Base-by-base conservation (phyloP, 2,113 vertebrate species). In the Ovibos moschatus region DNA sequence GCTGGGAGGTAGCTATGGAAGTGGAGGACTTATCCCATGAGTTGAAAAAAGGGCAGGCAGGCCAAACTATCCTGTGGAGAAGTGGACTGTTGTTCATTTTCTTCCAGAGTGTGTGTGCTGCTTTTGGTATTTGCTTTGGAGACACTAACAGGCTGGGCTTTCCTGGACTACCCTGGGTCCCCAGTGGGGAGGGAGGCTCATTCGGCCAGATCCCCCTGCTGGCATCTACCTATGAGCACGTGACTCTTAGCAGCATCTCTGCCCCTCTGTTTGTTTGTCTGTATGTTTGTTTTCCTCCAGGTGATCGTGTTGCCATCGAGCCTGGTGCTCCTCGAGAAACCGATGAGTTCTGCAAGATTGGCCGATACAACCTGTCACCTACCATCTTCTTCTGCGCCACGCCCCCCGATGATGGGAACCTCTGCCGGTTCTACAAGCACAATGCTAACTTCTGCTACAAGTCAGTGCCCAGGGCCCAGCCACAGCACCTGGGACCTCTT, bases 341-440 rank as follows among this genome's bases (percentile, higher is more conserved):
- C 25, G 99, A 99, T 36, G 99, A 99, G 82, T 99, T 99, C 98
- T 99, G 99, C 97, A 99, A 99, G 99, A 98, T 47, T 0, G 99
- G 99, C 6, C 99, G 99, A 14, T 99, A 99, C 94, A 99, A 99
- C 94, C 98, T 99, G 92, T 99, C 99, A 12, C 99, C 99, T 0
- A 99, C 99, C 57, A 99, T 99, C 86, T 99, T 99, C 98, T 99
- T 99, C 99, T 99, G 99, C 0, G 99, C 99, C 0, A 99, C 99
- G 0, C 99, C 99, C 2, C 99, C 99, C 0, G 99, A 99, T 1
- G 98, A 99, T 5, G 99, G 99, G 12, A 99, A 99, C 96, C 97
- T 99, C 71, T 99, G 99, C 96, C 98, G 99, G 95, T 99, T 99
- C 98, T 99, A 99, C 98, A 99, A 98, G 55, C 99, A 99, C 98